Conservation (phyloP, 2,888 invertebrate species). For the Pristionchus entomophagus region DNA sequence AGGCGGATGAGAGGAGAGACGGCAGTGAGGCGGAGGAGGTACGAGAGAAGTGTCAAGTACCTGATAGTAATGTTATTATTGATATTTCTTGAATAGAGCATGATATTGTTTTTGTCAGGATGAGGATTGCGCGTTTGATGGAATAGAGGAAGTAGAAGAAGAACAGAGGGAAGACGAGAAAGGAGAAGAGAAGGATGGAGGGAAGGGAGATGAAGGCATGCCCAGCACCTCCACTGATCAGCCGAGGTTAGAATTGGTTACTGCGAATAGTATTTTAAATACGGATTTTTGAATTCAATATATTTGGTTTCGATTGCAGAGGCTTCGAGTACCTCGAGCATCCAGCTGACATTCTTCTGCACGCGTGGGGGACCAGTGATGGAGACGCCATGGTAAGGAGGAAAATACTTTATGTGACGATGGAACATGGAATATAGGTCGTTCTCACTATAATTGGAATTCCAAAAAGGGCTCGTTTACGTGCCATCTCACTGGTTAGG, state of each 20-base stretch:
- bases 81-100: not conserved
- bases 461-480: no score
- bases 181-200: not conserved
- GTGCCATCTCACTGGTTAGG: no score
- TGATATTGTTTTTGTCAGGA: not conserved
- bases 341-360: slow-evolving; percentile 98
- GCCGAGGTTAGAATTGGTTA: not conserved
- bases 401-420: not conserved
- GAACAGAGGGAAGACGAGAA: no score
- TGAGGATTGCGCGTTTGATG: not conserved
- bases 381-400: slow-evolving; percentile 75
- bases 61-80: no score
- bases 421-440: no score
- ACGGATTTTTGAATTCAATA: no score
- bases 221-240: not conserved
- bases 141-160: no score
- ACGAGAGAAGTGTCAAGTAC: not conserved
- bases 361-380: slow-evolving; percentile 91
- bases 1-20: not conserved
- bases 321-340: slow-evolving; percentile 84
- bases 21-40: not conserved
- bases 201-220: not conserved
- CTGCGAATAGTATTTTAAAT: no score
- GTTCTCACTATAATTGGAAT: no score
- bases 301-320: no score